Conservation (phyloP, 2,797 vertebrate genomes). For the Artibeus jamaicensis region DNA sequence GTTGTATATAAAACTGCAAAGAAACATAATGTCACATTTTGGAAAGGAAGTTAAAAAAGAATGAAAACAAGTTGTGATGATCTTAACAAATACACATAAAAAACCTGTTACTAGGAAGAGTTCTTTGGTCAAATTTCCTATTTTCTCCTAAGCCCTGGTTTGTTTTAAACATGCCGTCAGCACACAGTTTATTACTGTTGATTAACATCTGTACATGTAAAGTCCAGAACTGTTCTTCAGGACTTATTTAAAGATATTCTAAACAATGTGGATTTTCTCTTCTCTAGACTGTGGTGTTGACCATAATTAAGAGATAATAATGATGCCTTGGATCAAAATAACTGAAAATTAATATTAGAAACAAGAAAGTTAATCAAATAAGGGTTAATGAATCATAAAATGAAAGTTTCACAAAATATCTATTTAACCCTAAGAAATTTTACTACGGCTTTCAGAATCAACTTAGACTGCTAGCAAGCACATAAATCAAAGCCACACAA, state of each 20-base stretch:
- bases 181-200: slow-evolving; percentile 16
- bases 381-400: slow-evolving; percentile 57
- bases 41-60: slow-evolving; percentile 70
- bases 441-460: slow-evolving; percentile 9
- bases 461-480: background rate
- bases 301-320: slow-evolving; percentile 1
- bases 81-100: slow-evolving; percentile 66
- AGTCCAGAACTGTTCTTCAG: background rate
- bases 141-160: slow-evolving; percentile 53
- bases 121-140: slow-evolving; percentile 58
- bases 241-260: slow-evolving; percentile 44
- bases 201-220: background rate
- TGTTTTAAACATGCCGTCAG: slow-evolving; percentile 57
- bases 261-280: slow-evolving; percentile 13
- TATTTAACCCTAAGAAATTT: slow-evolving; percentile 25
- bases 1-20: slow-evolving; percentile 61
- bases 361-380: background rate
- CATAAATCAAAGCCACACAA: slow-evolving; percentile 40
- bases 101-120: slow-evolving; percentile 59
- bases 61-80: slow-evolving; percentile 63
- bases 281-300: background rate
- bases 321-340: background rate
- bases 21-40: slow-evolving; percentile 53
- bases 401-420: slow-evolving; percentile 2
- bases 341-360: slow-evolving; percentile 39